phyloP scores from a whole-genome alignment of 2,113 vertebrate species.

The Rhinoderma darwinii region DNA sequence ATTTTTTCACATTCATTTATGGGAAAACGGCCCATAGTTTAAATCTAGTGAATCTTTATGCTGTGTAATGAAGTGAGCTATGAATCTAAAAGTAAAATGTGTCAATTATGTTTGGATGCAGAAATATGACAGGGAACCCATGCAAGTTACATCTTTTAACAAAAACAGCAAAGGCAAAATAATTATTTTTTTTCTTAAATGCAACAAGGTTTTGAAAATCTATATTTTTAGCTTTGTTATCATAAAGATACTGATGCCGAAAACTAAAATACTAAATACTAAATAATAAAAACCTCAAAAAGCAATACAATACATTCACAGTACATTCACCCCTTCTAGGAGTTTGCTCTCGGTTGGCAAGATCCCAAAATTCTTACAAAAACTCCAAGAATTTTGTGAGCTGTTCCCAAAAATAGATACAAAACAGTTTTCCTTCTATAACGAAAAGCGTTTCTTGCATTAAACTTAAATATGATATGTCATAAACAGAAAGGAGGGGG shows the following conservation, averaged over 20 bases:
- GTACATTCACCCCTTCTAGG: constrained; percentile 7
- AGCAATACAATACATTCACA: constrained; percentile 46
- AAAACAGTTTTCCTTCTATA: background rate
- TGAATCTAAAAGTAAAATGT: background rate
- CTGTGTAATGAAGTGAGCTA: background rate
- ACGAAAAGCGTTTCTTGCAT: background rate
- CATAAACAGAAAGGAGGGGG: background rate
- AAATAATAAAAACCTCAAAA: constrained; percentile 5
- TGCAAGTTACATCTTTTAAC: constrained; percentile 19
- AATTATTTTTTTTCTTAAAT: background rate
- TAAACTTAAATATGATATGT: background rate
- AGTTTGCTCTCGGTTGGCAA: constrained; percentile 14
- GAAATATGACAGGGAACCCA: background rate
- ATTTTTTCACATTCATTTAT: background rate
- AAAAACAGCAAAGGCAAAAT: background rate
- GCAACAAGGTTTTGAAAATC: background rate
- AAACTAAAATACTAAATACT: constrained; percentile 4
- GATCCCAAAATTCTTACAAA: constrained; percentile 16
- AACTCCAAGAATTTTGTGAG: background rate
- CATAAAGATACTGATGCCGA: background rate
- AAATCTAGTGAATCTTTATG: background rate
- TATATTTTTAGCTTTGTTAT: constrained; percentile 1
- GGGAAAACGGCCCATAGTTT: background rate
- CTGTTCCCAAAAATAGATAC: background rate
- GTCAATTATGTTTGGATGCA: background rate